Base-by-base conservation (phyloP, 2,888 invertebrate genomes). In the Polydrusus pterygomalis region DNA sequence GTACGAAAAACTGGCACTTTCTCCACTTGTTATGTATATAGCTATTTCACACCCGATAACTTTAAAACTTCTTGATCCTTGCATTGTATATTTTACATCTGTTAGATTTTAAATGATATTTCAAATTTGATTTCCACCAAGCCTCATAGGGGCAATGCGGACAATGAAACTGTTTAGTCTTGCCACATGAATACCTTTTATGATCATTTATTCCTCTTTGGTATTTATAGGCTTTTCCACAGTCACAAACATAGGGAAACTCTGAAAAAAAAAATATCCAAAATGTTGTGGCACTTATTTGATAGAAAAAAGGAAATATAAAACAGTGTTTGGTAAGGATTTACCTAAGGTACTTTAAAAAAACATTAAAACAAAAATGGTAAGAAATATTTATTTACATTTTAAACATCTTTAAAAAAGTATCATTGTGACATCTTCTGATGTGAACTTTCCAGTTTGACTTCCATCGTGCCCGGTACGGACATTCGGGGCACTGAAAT, bases 401-500 rank as follows among this genome's bases (percentile, higher is more conserved):
- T n/a, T n/a, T 18, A 54, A 54, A 54, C 54, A 54, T 30, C 0
- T 25, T 54, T 54, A n/a, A 5, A 30, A n/a, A 54, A 7, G 54
- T 54, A n/a, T 3, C 13, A 13, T 25, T n/a, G 17, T 54, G 54
- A 8, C 54, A 30, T 54, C 54, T 11, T 54, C 7, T 54, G 2
- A 54, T 20, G 20, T 54, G 54, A n/a, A 54, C 54, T n/a, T 54
- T 74, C 5, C 67, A 49, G 38, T 74, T 62, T n/a, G 68, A 68
- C 43, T 74, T 74, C 68, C 68, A 74, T 43, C 51, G 18, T 8
- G 62, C 62, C 25, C 13, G 13, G 30, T 82, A 81, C 0, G 77
- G 38, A 74, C 83, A 83, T 13, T 78, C 65, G 0, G 63, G 56
- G 47, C 84, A 83, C 6, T 62, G 62, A n/a, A 78, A 77, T 7